Base-by-base conservation (phyloP, 2,888 invertebrate species). In the Sepiola atlantica region DNA sequence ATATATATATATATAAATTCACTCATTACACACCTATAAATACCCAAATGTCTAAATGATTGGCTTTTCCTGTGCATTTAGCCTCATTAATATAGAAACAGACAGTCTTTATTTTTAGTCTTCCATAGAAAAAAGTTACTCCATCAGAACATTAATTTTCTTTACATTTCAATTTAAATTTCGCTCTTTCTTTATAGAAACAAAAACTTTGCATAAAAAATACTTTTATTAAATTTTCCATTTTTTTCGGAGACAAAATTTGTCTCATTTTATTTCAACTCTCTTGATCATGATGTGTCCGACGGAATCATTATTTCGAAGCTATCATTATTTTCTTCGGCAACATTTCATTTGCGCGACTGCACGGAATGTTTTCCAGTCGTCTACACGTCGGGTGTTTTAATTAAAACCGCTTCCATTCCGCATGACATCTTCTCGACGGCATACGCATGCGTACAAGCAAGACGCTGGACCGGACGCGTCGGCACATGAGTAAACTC, bases 311-410 rank as follows among this genome's bases (percentile, higher is more conserved):
- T 77, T 77, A 77, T 77, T 77, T 77, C n/a, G 77, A 77, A 32
- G n/a, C 12, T n/a, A 77, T 77, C 77, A 77, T 77, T 77, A 77
- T 77, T 77, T 77, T 77, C n/a, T n/a, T 77, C 77, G 77, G 77
- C 77, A 77, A 77, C 77, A 77, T n/a, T 77, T 77, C n/a, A 77
- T 77, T 77, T 77, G 77, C n/a, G 77, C n/a, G 32, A 77, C 16
- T 18, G 77, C 12, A n/a, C 16, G 14, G n/a, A 77, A 77, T n/a
- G 4, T 32, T 45, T 18, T 77, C n/a, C n/a, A 77, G 14, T 32
- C 77, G 77, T 77, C 77, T 77, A 32, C 77, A 16, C 77, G n/a
- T 77, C n/a, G n/a, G 16, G n/a, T 14, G n/a, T 77, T 45, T 77
- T 77, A 77, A 77, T 77, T 77, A 77, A 77, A 77, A 77, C 77